Evolutionary conservation across 2,888 invertebrate species (phyloP), one percentile per base, ranked within the genome.

Genomic region (Cordilura impudica): DNA sequence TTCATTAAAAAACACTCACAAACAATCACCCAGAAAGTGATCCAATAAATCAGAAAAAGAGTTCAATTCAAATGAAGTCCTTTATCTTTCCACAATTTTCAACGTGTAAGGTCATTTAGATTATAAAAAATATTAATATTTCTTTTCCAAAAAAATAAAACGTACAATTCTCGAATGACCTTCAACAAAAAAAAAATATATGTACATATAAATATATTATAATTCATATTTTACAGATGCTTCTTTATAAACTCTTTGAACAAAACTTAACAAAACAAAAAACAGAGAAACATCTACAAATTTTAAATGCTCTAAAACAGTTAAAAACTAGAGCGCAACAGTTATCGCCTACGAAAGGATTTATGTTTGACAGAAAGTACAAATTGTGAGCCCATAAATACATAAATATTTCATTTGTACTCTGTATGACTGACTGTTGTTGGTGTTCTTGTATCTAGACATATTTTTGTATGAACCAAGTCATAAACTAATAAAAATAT

Each of bases 401-500:
- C n/a, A 18, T 18, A n/a, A 23, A 14, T 43, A 19, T 29, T 26
- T 21, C 23, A 49, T 23, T 26, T 21, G 21, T 31, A 21, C 10
- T 23, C 10, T 43, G 10, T 26, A 49, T 54, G 12, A 54, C 8
- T 56, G 4, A 6, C 4, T 39, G n/a, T 21, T 65, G 26, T 45
- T 56, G 43, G 6, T 43, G 43, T n/a, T n/a, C n/a, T n/a, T n/a
- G n/a, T 23, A 14, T 21, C 14, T 12, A 6, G 10, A 18, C 31
- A 14, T 31, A 19, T 35, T 29, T 29, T 56, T 54, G 69, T 43
- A 65, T 65, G 60, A 56, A 56, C 61, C 31, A 70, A 54, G 54
- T 63, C 66, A 79, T 81, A 83, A 83, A 82, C 80, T 83, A 83
- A 86, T 87, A 86, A 87, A 86, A 86, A 84, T 83, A 85, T 86